A percentile compares a stretch with the other conserved stretches of the same genome.
phyloP scores from a whole-genome alignment of 2,888 invertebrate species.

The Lamellibrachia columna region DNA sequence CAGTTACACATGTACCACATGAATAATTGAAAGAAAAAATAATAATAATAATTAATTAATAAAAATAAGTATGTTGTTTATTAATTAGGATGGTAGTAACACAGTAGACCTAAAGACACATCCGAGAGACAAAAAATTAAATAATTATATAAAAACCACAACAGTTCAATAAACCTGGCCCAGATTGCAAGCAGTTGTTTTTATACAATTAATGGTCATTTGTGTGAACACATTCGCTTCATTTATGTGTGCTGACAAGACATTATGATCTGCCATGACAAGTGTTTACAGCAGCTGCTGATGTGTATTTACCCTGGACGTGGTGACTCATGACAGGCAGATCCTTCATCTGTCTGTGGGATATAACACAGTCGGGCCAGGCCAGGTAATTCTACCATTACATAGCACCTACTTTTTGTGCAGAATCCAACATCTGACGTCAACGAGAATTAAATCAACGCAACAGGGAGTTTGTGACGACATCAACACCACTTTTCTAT shows the following conservation, averaged over 20 bases:
- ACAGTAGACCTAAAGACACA: neutral
- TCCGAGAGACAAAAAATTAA: neutral
- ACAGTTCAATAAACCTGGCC: neutral
- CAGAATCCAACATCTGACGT: neutral
- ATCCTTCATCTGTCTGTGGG: neutral
- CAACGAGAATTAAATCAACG: neutral
- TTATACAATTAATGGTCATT: neutral
- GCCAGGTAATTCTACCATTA: conserved; percentile 3
- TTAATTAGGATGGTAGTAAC: neutral
- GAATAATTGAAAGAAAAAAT: too few species aligned
- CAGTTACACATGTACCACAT: too few species aligned
- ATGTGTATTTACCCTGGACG: neutral
- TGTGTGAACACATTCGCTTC: neutral
- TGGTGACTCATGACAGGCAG: neutral
- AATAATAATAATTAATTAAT: too few species aligned
- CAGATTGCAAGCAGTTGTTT: neutral
- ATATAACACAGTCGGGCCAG: neutral
- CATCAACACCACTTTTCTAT: neutral
- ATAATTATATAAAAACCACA: neutral
- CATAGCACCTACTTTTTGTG: conserved; percentile 4
- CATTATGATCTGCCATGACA: neutral
- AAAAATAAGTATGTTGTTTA: too few species aligned
- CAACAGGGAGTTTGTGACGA: neutral
- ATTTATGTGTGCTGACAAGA: neutral
- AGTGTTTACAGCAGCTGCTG: neutral